Base-by-base conservation (phyloP, 2,113 vertebrate genomes). In the Barbus barbus region DNA sequence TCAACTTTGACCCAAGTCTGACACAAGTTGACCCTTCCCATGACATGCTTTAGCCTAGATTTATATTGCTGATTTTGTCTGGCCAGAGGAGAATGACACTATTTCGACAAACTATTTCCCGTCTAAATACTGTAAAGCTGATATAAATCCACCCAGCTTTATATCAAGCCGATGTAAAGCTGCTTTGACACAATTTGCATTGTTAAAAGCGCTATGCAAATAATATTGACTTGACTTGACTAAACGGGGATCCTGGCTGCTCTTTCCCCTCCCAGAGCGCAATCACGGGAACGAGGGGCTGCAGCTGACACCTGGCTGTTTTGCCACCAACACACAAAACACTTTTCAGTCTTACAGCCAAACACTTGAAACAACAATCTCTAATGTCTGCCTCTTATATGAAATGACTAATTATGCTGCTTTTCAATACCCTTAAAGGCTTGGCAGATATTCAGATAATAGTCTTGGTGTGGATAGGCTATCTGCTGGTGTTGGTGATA, bases 271-370 rank as follows among this genome's bases (percentile, higher is more conserved):
- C 48, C 11, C 48, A 41, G 31, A 36, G 31, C 7, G 3, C 41
- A 46, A 28, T 81, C 78, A 33, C 7, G 78, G 61, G 78, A 53
- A 28, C 18, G 3, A 16, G 41, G 78, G 69, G 78, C 61, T 36
- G 26, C 78, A 81, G 61, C 61, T 69, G 78, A 69, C 78, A 81
- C 78, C 78, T 81, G 78, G 24, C 2, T 51, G 44, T 81, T 81
- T 67, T 65, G 41, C 41, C 44, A 69, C 60, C 41, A 69, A 31
- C 61, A 33, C 61, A 76, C 26, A 53, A 51, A 76, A 76, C 16
- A 46, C 24, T 80, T 46, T 53, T 63, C 11, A 33, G 60, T 51
- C 44, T 1, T 51, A 18, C 28, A 33, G 61, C 44, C 18, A 14
- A 81, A 69, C 78, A 81, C 61, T 69, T 81, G 78, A 51, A 69